phyloP scores from a whole-genome alignment of 2,113 vertebrate genomes.

The Caretta caretta region DNA sequence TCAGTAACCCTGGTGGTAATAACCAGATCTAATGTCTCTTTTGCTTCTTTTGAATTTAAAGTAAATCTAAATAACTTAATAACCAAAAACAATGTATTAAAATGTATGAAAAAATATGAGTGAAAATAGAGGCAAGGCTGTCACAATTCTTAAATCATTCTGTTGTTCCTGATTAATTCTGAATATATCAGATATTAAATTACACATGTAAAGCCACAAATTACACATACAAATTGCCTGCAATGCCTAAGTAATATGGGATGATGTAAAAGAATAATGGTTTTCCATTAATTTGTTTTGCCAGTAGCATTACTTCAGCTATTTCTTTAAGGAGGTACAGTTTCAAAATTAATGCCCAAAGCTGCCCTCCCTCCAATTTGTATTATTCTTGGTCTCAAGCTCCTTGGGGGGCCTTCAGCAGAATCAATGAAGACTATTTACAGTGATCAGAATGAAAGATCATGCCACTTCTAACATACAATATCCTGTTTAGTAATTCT shows the following conservation, averaged over 20 bases:
- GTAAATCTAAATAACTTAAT: not conserved
- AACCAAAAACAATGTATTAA: not conserved
- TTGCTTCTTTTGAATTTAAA: not conserved
- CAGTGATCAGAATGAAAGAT: not conserved
- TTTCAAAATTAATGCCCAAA: slow-evolving; percentile 1
- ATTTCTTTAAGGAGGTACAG: not conserved
- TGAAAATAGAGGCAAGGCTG: not conserved
- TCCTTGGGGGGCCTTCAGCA: not conserved
- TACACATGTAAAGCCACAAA: not conserved
- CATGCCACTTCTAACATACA: not conserved
- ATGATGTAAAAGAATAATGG: slow-evolving; percentile 1
- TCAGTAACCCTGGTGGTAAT: not conserved
- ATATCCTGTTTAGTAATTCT: not conserved
- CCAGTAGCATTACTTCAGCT: not conserved
- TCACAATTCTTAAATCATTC: not conserved
- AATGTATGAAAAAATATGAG: not conserved
- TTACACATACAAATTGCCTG: not conserved
- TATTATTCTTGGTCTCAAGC: not conserved
- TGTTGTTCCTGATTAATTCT: not conserved
- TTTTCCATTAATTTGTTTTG: not conserved
- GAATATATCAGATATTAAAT: not conserved
- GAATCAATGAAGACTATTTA: not conserved
- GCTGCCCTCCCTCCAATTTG: not conserved
- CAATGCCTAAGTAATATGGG: not conserved
- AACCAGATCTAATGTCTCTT: not conserved